Percentiles rank a stretch among this genome's conserved stretches.
phyloP scores from a whole-genome alignment of 2,113 vertebrate species.

The Morone saxatilis region DNA sequence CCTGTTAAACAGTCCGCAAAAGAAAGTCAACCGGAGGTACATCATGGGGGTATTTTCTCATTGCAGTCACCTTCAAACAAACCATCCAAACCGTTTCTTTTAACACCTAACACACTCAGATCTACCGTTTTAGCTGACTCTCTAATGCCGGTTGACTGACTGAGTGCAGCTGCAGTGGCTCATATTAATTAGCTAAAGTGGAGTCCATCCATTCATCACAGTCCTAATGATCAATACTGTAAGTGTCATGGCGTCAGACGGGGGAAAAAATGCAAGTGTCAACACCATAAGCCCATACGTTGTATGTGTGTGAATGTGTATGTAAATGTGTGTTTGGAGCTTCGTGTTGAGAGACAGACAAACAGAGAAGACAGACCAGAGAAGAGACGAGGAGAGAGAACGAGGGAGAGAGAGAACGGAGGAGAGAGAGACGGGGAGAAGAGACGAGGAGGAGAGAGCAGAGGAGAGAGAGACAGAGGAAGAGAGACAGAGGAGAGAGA shows the following conservation, averaged over 20 bases:
- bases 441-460: no score
- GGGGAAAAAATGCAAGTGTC: slow-evolving; percentile 28
- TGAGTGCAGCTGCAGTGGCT: slow-evolving; percentile 17
- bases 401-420: neutral
- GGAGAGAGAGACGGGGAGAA: slow-evolving; percentile 1
- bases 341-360: neutral
- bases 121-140: neutral
- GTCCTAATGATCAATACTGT: slow-evolving; percentile 51
- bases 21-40: neutral
- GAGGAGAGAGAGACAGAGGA: neutral
- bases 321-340: neutral
- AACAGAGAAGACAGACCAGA: no score
- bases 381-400: no score
- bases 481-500: neutral
- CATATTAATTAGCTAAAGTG: slow-evolving; percentile 73
- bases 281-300: neutral
- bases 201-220: slow-evolving; percentile 62
- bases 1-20: neutral
- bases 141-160: slow-evolving; percentile 3
- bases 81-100: neutral
- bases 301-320: neutral
- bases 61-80: neutral
- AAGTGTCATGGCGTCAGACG: slow-evolving; percentile 27
- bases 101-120: neutral
- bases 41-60: neutral